phyloP scores from a whole-genome alignment of 2,113 vertebrate genomes.

The Corythornis vintsioides region DNA sequence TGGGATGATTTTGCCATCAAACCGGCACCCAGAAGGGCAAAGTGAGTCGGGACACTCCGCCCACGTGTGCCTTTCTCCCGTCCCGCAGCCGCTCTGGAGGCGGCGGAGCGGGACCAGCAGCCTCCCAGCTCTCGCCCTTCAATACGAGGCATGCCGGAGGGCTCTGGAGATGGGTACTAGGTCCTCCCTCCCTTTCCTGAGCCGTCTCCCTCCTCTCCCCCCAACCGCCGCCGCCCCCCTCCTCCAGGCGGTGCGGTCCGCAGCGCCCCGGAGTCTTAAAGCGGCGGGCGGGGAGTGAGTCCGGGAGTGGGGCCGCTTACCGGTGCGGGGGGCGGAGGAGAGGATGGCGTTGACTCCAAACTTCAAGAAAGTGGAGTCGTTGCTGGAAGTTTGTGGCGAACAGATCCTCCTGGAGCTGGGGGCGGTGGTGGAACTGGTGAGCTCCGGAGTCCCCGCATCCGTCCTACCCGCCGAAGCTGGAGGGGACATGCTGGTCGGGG shows the following conservation, averaged over 20 bases:
- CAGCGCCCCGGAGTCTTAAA: not conserved
- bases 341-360: conserved; percentile 97
- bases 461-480: conserved; percentile 68
- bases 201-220: not conserved
- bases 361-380: conserved; percentile 88
- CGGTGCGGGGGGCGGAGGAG: conserved; percentile 83
- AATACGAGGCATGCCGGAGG: not conserved
- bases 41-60: rapidly evolving
- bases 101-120: not conserved
- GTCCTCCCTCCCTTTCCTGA: not conserved
- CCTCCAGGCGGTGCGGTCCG: not conserved
- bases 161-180: rapidly evolving
- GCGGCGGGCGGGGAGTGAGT: not conserved
- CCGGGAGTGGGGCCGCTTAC: conserved; percentile 71
- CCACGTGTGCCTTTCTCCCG: not conserved
- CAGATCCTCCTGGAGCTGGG: conserved; percentile 67
- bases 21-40: not conserved
- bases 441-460: conserved; percentile 72
- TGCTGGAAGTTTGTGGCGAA: conserved; percentile 69
- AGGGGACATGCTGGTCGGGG: conserved; percentile 75
- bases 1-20: not conserved
- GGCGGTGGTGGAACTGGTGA: conserved; percentile 38
- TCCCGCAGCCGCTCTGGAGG: too few species aligned
- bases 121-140: not conserved
- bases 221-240: not conserved